These are phyloP conservation scores for Adoxophyes honmai DNA, from an alignment of 1,140 invertebrate genomes.

Conservation along the genomic window DNA sequence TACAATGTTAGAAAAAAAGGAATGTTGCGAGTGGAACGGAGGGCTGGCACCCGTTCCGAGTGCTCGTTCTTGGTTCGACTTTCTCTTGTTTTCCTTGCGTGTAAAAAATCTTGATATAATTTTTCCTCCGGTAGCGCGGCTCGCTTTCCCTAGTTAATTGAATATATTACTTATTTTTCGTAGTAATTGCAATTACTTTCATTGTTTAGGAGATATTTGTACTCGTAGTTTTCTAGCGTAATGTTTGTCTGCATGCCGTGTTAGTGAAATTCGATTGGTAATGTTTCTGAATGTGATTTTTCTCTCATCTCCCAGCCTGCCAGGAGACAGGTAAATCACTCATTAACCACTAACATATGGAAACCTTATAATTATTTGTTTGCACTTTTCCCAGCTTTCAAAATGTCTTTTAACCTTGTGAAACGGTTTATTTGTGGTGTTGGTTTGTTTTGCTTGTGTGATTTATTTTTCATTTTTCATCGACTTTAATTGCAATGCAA, in stretches of 20 bases:
- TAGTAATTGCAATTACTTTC: conserved; percentile 47
- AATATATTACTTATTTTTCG: conserved; percentile 53
- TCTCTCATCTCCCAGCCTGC: conserved; percentile 73
- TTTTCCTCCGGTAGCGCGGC: conserved; percentile 56
- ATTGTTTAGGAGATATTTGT: conserved; percentile 29
- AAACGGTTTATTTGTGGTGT: neutral
- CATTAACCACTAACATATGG: conserved; percentile 7
- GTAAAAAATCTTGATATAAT: conserved; percentile 71
- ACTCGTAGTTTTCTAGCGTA: conserved; percentile 40
- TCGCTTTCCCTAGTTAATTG: conserved; percentile 66
- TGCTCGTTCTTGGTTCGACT: conserved; percentile 25
- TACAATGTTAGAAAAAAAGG: too few relatives aligned
- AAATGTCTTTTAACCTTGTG: neutral
- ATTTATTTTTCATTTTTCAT: neutral
- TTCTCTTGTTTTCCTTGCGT: conserved; percentile 67
- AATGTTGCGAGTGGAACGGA: conserved; percentile 2
- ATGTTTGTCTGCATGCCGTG: conserved; percentile 46
- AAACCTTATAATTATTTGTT: conserved; percentile 22
- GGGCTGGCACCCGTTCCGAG: neutral
- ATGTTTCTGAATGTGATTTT: conserved; percentile 74
- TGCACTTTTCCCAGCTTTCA: conserved; percentile 1
- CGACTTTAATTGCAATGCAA: too few relatives aligned
- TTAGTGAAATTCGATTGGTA: conserved; percentile 63
- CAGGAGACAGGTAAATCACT: conserved; percentile 66
- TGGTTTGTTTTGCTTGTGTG: conserved; percentile 9